Base-by-base conservation (phyloP, 2,113 vertebrate genomes). In the Ibidorhyncha struthersii region DNA sequence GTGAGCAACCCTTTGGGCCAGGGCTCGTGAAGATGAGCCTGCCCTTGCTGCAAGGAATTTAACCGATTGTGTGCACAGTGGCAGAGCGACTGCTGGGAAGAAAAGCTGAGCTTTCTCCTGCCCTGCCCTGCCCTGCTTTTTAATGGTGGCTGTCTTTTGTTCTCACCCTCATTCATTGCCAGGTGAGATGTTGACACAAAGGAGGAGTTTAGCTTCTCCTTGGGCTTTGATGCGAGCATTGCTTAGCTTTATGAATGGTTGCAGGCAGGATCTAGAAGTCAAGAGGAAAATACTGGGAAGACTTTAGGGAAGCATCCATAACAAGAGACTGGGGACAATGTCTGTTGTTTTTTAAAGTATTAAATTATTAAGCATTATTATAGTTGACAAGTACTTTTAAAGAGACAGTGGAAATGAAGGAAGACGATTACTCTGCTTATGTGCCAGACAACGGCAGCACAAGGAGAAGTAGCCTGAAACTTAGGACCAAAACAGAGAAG, bases 11-110 rank as follows among this genome's bases (percentile, higher is more conserved):
- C 1, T 32, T 58, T 19, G 59, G 59, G 36, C 36, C 18, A 12
- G 47, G 12, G 12, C 27, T 22, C 5, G 43, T 34, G 7, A 36
- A 63, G 41, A 26, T 3, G 36, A 30, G 20, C 61, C 17, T 2
- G 49, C 49, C 22, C 13, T 34, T 34, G 1, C 10, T 23, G 49
- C 4, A 5, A 10, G 38, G 9, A 26, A 8, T 3, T 45, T 12
- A 14, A 17, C 3, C 32, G 4, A 47, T 5, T 14, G 8, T 8
- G 21, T 10, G 40, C 58, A 9, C 32, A 32, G 47, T 9, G 0
- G 17, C 4, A 14, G 47, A 9, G 59, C 1, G 0, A 13, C 10
- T 15, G 1, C 12, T 5, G 40, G 59, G 49, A 45, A 5, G 49
- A 21, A 30, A 11, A 13, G n/a, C 69, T 45, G 70, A 36, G 38